A percentile compares a stretch with the other conserved stretches of the same genome.
phyloP scores from a whole-genome alignment of 2,888 invertebrate genomes.

The Agonopterix subpropinquella region DNA sequence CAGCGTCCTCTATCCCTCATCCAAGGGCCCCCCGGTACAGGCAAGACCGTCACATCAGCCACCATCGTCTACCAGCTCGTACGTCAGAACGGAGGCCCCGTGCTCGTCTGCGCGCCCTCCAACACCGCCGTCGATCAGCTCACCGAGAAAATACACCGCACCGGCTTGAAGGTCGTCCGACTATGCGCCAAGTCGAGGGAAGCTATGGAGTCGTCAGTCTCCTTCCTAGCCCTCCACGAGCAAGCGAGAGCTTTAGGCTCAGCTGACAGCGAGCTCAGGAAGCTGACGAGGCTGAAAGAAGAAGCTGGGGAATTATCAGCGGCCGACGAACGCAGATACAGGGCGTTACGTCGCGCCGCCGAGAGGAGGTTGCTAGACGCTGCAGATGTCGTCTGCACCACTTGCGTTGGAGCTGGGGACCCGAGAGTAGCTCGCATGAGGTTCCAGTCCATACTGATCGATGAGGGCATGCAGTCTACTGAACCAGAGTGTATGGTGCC shows the following conservation, averaged over 20 bases:
- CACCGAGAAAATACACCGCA: conserved; percentile 98
- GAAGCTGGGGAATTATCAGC: conserved; percentile 98
- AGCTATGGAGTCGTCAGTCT: conserved; percentile 98
- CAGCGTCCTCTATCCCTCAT: conserved; percentile 97
- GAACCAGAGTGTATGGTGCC: conserved; percentile 99
- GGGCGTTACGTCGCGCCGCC: conserved; percentile 91
- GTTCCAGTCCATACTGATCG: conserved; percentile 97
- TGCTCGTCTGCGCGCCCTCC: conserved; percentile 98
- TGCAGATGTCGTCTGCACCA: conserved; percentile 99
- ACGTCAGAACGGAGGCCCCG: conserved; percentile 94
- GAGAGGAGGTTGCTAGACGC: conserved; percentile 94
- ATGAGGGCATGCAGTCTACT: conserved; percentile 98
- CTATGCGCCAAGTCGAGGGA: conserved; percentile 98
- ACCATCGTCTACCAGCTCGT: conserved; percentile 99
- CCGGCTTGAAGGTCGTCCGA: conserved; percentile 94
- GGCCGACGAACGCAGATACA: conserved; percentile 95
- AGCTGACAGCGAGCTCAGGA: conserved; percentile 91
- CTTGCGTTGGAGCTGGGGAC: conserved; percentile 99
- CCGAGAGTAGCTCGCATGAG: conserved; percentile 93
- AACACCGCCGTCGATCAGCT: conserved; percentile 99
- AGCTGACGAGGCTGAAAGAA: conserved; percentile 96
- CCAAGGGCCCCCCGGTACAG: conserved; percentile 98
- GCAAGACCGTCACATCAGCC: conserved; percentile 99
- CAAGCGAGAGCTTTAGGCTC: conserved; percentile 97
- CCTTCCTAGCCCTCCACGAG: conserved; percentile 96